Percentiles rank a stretch among this genome's conserved stretches.
These are phyloP conservation scores for Sebastes wilsoni DNA, from an alignment of 2,797 vertebrate genomes.

Conservation along the genomic window DNA sequence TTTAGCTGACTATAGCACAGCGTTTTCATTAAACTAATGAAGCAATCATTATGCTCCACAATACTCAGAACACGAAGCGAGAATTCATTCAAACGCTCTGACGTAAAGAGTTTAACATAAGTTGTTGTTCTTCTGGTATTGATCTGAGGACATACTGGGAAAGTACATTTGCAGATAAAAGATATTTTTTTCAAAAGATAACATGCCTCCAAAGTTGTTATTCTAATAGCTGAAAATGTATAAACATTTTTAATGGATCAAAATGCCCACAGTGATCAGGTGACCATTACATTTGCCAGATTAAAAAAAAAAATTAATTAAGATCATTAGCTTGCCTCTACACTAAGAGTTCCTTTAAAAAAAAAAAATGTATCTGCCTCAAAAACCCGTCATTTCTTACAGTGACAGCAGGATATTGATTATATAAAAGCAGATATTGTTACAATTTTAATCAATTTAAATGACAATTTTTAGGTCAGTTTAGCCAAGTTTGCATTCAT, in stretches of 20 bases:
- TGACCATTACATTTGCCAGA: neutral
- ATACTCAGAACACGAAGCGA: rapidly evolving
- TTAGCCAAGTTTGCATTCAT: neutral
- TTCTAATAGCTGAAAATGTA: neutral
- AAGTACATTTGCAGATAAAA: too few relatives aligned
- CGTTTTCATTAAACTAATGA: neutral
- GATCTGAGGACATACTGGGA: too few relatives aligned
- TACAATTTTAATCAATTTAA: neutral
- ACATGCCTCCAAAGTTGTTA: too few relatives aligned
- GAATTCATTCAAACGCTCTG: neutral
- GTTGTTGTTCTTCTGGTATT: neutral
- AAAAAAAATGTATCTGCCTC: too few relatives aligned
- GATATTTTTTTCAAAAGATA: too few relatives aligned
- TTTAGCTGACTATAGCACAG: neutral
- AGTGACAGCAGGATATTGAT: too few relatives aligned
- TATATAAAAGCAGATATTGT: too few relatives aligned
- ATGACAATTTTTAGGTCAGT: neutral
- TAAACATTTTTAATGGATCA: neutral
- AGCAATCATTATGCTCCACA: neutral
- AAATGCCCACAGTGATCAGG: neutral
- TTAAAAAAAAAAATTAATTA: neutral
- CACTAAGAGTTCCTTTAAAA: too few relatives aligned
- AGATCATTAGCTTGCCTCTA: too few relatives aligned
- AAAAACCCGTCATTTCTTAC: too few relatives aligned
- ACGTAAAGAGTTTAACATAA: neutral